Evolutionary conservation across 1,140 invertebrate species (phyloP), one percentile per base, ranked within the genome.

Genomic region (Tachypleus tridentatus): DNA sequence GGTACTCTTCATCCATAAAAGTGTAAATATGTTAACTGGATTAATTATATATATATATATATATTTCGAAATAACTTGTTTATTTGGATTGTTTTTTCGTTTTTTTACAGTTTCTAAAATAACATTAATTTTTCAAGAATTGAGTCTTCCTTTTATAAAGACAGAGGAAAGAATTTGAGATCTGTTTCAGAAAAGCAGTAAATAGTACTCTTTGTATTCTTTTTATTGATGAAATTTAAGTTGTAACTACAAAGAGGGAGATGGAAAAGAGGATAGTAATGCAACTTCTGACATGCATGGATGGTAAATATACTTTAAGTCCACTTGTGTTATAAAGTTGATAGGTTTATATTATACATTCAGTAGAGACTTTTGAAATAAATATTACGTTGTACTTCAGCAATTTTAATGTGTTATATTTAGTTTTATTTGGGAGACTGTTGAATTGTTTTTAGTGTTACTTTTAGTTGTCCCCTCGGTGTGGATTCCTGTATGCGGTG

Each of bases 231-330:
- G 91, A 96, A 80, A 89, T 97, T 63, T 93, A 97, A 80, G 85
- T 88, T 49, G 86, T 97, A 64, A 88, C 87, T 52, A 86, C 87
- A 8, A 91, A 82, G 67, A 82, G 93, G 74, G 86, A 94, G 74
- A 98, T 97, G 93, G 93, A 98, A 73, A 82, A 87, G 68, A 79
- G 95, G 71, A 94, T 98, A 76, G 93, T 98, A 4, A 85, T 93
- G 11, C 94, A 98, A 77, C 78, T 98, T 52, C 78, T 95, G 4
- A 84, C 85, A 5, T 93, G 89, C 71, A 80, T 98, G 71, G 94
- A 98, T 80, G 86, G 85, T 85, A 75, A 74, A 9, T 48, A 58
- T 48, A 9, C 52, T 29, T 29, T 29, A 29, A 29, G 29, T 29
- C 29, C 29, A 29, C 29, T 29, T 29, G 29, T 29, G 29, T 29